Conservation (phyloP, 2,888 invertebrate genomes). For the Drosophila tanythrix region DNA sequence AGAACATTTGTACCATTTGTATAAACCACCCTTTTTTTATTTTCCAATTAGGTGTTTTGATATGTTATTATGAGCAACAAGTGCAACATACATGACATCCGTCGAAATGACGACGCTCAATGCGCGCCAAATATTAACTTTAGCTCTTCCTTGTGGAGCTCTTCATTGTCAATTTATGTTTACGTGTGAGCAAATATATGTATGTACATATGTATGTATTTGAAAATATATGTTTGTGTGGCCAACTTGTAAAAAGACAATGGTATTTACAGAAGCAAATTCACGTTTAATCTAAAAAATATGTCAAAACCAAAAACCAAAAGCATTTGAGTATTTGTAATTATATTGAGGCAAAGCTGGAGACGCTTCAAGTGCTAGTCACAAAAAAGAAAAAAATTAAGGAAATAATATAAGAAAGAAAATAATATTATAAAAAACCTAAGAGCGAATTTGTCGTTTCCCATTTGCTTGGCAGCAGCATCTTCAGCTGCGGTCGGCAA, state of each 20-base stretch:
- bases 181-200: too few relatives aligned
- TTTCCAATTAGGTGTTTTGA: not conserved
- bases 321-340: conserved; percentile 13
- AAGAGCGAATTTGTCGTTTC: conserved; percentile 38
- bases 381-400: not conserved
- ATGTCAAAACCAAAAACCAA: conserved; percentile 3
- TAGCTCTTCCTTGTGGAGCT: too few relatives aligned
- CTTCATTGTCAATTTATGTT: too few relatives aligned
- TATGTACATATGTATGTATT: too few relatives aligned
- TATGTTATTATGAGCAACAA: not conserved
- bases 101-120: not conserved
- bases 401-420: not conserved
- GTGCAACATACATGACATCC: not conserved
- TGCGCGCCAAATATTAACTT: too few relatives aligned
- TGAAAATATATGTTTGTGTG: too few relatives aligned
- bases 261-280: not conserved
- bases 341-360: conserved; percentile 19
- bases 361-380: conserved; percentile 25
- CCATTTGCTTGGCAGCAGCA: conserved; percentile 30
- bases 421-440: not conserved
- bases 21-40: not conserved
- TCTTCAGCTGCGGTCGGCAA: conserved; percentile 3
- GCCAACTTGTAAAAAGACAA: not conserved
- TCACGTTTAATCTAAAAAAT: not conserved
- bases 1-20: too few relatives aligned